A percentile compares a stretch with the other conserved stretches of the same genome.
phyloP scores from a whole-genome alignment of 2,888 invertebrate genomes.

The Drosophila algonquin region DNA sequence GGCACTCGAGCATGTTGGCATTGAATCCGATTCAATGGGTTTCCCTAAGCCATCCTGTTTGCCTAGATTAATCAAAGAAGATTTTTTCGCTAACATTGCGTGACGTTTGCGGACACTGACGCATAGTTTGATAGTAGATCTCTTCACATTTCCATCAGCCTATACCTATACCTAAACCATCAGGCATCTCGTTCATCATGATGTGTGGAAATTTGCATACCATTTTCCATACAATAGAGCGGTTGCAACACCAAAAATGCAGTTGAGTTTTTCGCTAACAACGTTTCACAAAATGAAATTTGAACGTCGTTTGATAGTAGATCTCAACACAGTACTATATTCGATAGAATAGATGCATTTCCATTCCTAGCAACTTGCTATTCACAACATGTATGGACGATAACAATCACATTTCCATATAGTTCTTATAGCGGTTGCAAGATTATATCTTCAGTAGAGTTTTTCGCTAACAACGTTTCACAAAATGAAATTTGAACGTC shows the following conservation, averaged over 20 bases:
- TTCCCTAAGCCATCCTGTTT: conserved; percentile 15
- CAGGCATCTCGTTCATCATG: neutral
- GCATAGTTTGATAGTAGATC: conserved; percentile 75
- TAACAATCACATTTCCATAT: neutral
- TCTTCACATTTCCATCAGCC: conserved; percentile 42
- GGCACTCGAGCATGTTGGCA: conserved; percentile 31
- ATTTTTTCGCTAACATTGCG: conserved; percentile 72
- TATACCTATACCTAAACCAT: neutral
- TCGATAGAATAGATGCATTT: no score
- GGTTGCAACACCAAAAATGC: conserved; percentile 39
- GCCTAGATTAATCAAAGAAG: conserved; percentile 54
- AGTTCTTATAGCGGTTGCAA: conserved; percentile 22
- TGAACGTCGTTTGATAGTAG: conserved; percentile 73
- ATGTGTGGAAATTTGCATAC: neutral
- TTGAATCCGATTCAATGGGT: conserved; percentile 21
- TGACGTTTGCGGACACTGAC: conserved; percentile 27
- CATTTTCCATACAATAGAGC: neutral
- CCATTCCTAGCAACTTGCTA: neutral
- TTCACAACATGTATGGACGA: neutral
- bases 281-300: conserved; percentile 25
- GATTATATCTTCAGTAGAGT: conserved; percentile 51
- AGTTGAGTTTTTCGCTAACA: conserved; percentile 71
- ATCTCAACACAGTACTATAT: conserved; percentile 48
- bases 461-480: conserved; percentile 69
- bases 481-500: conserved; percentile 44